These are phyloP conservation scores for Danio kyathit DNA, from an alignment of 2,797 vertebrate genomes.

Conservation along the genomic window DNA sequence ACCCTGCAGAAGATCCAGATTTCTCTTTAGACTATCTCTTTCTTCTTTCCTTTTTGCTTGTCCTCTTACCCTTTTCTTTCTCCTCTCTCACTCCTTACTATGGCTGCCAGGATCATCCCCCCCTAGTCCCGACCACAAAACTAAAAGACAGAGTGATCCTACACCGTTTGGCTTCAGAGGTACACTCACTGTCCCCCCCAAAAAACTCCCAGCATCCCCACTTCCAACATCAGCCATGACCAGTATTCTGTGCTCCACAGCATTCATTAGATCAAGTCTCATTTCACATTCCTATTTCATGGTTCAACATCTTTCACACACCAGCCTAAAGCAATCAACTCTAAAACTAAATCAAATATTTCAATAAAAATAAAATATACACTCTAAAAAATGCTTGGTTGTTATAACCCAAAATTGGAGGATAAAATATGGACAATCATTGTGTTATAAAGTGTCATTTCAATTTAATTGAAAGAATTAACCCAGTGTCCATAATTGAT, in stretches of 20 bases:
- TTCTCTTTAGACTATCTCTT: constrained; percentile 11
- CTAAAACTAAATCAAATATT: neutral
- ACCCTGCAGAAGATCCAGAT: neutral
- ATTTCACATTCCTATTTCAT: neutral
- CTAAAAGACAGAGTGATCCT: constrained; percentile 96
- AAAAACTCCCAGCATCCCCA: constrained; percentile 42
- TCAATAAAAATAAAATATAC: too few species aligned
- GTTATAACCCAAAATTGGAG: too few species aligned
- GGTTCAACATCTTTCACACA: constrained; percentile 4
- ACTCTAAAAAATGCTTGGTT: too few species aligned
- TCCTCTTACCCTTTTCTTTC: constrained; percentile 27
- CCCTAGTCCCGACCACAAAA: constrained; percentile 93
- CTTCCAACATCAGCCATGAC: constrained; percentile 24
- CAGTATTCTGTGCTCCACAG: constrained; percentile 1
- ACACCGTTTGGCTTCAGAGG: constrained; percentile 97
- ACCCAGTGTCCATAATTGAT: too few species aligned
- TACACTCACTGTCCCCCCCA: constrained; percentile 61
- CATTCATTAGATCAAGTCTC: neutral
- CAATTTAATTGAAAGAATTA: too few species aligned
- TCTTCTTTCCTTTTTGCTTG: constrained; percentile 28
- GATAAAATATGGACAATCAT: too few species aligned
- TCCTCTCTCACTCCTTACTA: constrained; percentile 51
- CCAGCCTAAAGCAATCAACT: neutral
- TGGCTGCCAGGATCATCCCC: constrained; percentile 87
- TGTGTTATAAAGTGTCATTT: too few species aligned